Percentiles rank a stretch among this genome's conserved stretches.
Conservation (phyloP, 2,888 invertebrate genomes). For the Stramonita haemastoma region DNA sequence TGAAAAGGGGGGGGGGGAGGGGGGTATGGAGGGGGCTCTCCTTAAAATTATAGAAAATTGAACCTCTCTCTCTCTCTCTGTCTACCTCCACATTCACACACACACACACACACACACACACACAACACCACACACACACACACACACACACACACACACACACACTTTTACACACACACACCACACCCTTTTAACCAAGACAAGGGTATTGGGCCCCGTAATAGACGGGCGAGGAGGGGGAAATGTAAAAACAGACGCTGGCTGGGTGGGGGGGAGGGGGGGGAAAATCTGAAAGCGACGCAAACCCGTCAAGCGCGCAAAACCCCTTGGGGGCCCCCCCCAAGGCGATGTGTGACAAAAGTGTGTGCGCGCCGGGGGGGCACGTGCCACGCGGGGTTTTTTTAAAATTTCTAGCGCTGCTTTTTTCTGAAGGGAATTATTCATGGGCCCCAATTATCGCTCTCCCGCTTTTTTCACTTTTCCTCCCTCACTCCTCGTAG, state of each 20-base stretch:
- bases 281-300: not conserved
- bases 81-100: not conserved
- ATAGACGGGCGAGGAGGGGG: not conserved
- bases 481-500: not conserved
- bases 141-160: not conserved
- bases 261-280: no score
- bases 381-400: constrained; percentile 43
- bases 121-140: not conserved
- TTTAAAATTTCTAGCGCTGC: constrained; percentile 48
- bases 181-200: not conserved
- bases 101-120: not conserved
- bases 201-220: not conserved
- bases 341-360: constrained; percentile 32
- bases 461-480: not conserved
- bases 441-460: constrained; percentile 45
- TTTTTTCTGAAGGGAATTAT: constrained; percentile 50
- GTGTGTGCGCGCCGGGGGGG: constrained; percentile 36
- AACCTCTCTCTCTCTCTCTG: no score
- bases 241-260: not conserved
- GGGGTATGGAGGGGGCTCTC: no score
- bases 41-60: no score
- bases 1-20: not conserved
- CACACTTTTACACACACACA: not conserved
- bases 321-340: no score
- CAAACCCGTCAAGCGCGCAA: not conserved